phyloP scores from a whole-genome alignment of 2,797 vertebrate species.

The Jordanella pulchra region DNA sequence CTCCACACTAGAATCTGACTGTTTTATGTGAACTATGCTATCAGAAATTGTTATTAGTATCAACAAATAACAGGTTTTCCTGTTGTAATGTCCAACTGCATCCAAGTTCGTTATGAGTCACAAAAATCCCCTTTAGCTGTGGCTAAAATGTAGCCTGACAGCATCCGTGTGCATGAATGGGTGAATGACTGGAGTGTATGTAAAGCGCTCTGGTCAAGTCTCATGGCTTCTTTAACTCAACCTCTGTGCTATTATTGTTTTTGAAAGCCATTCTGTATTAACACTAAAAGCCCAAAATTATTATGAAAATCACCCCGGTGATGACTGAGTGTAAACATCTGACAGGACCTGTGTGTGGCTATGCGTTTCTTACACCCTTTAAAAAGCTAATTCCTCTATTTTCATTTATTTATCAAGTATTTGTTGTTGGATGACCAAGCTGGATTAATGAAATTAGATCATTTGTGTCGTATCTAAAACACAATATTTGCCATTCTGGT shows the following conservation, averaged over 20 bases:
- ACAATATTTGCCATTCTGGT: neutral
- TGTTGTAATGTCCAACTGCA: neutral
- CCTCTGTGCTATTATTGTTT: too few relatives aligned
- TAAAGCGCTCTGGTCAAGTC: too few relatives aligned
- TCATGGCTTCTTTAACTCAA: too few relatives aligned
- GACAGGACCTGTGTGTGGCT: neutral
- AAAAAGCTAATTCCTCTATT: neutral
- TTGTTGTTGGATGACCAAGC: neutral
- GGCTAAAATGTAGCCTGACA: too few relatives aligned
- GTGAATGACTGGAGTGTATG: too few relatives aligned
- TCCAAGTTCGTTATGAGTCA: neutral
- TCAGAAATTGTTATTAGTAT: constrained; percentile 17
- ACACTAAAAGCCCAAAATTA: too few relatives aligned
- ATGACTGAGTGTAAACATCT: too few relatives aligned
- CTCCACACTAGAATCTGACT: constrained; percentile 1
- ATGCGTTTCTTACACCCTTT: neutral
- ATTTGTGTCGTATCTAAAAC: neutral
- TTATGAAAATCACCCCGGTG: too few relatives aligned
- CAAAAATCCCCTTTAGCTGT: neutral
- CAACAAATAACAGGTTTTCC: constrained; percentile 1
- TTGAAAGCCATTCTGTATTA: too few relatives aligned
- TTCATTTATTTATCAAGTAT: neutral
- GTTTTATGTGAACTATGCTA: constrained; percentile 1
- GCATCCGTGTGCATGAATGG: too few relatives aligned
- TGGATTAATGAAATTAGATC: neutral